Base-by-base conservation (phyloP, 2,113 vertebrate genomes). In the Thunnus thynnus region DNA sequence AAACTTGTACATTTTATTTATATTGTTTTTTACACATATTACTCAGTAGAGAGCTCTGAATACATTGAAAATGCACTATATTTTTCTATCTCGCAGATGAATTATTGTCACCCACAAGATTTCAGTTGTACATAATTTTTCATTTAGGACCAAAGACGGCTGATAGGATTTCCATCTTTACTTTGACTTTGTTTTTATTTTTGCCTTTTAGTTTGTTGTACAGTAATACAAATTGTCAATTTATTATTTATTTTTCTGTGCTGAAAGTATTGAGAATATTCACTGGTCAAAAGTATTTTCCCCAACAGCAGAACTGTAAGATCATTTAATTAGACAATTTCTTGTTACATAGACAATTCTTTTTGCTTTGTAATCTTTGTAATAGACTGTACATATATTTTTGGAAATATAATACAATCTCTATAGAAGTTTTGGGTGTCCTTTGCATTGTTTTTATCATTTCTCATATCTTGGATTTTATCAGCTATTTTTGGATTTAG, bases 331-430 rank as follows among this genome's bases (percentile, higher is more conserved):
- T 96, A 96, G 95, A 95, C 89, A 92, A 95, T 96, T 96, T 96
- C 96, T 94, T 90, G 93, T 97, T 96, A 96, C 95, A 96, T 97
- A 97, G 96, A 98, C 94, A 94, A 96, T 97, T 97, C 95, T 91
- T 97, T 97, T 97, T 95, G 96, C 97, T 98, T 99, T 99, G 96
- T 99, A 98, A 99, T 96, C 97, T 99, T 99, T 99, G 98, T 99
- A 99, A 98, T 98, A 99, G 98, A 99, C 98, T 99, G 98, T 99
- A 99, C 97, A 99, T 99, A 99, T 99, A 99, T 99, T 99, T 99
- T 99, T 99, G 97, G 96, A 99, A 99, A 97, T 99, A 98, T 97
- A 98, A 97, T 96, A 96, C 96, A 96, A 97, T 96, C 97, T 97
- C 96, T 94, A 94, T 88, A 93, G 92, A 94, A 93, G 86, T 68